These are phyloP conservation scores for Theropithecus gelada DNA, from an alignment of 2,113 vertebrate genomes.

Conservation along the genomic window DNA sequence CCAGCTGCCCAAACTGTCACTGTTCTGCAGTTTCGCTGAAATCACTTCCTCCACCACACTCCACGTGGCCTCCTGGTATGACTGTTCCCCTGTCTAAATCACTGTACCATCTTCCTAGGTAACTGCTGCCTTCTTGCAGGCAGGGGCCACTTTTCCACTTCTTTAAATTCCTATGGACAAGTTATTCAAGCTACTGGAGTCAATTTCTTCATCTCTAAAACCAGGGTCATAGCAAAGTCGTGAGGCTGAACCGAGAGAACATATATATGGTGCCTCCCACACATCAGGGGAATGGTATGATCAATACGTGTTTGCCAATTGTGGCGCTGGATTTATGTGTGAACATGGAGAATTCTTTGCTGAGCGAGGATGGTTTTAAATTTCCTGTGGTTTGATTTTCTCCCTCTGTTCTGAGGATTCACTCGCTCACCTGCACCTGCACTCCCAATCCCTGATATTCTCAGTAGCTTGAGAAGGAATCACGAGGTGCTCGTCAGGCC, in stretches of 20 bases:
- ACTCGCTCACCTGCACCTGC: neutral
- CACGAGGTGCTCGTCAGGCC: neutral
- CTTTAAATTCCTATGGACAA: neutral
- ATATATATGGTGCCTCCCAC: constrained; percentile 32
- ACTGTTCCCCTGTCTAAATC: neutral
- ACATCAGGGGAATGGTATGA: neutral
- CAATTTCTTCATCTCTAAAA: constrained; percentile 45
- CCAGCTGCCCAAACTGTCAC: neutral
- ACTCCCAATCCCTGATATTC: neutral
- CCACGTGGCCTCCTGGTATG: accelerated
- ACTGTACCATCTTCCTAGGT: neutral
- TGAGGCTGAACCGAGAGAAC: neutral
- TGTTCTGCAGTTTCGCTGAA: too few relatives aligned
- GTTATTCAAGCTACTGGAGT: neutral
- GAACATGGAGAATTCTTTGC: constrained; percentile 21
- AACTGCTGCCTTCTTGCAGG: neutral
- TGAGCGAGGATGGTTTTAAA: constrained; percentile 59
- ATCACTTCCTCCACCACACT: accelerated
- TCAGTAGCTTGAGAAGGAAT: neutral
- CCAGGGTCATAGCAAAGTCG: neutral
- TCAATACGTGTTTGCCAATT: constrained; percentile 62
- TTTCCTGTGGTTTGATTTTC: constrained; percentile 43
- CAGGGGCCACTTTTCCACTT: neutral
- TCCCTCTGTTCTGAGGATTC: constrained; percentile 10
- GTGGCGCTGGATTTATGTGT: constrained; percentile 53